These are phyloP conservation scores for Semicossyphus pulcher DNA, from an alignment of 2,113 vertebrate genomes.

Conservation along the genomic window DNA sequence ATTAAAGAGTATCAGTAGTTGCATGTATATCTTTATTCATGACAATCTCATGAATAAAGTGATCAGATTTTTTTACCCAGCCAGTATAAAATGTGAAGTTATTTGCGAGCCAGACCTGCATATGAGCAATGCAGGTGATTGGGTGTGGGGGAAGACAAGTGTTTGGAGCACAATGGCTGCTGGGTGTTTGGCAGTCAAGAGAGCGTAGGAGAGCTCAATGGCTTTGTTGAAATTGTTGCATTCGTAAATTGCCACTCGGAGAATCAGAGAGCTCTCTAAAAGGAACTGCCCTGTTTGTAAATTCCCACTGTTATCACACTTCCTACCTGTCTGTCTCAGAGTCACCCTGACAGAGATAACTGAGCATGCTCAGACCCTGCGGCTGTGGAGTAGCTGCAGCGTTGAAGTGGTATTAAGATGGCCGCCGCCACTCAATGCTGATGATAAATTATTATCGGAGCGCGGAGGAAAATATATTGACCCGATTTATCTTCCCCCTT, in stretches of 20 bases:
- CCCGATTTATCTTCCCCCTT: constrained; percentile 55
- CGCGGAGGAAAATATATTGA: constrained; percentile 62
- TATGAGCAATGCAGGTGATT: constrained; percentile 42
- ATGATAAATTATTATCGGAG: constrained; percentile 56
- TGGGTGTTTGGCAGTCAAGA: constrained; percentile 70
- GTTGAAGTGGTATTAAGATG: constrained; percentile 43
- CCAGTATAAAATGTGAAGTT: constrained; percentile 1
- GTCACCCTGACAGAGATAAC: constrained; percentile 35
- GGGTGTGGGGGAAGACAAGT: constrained; percentile 67
- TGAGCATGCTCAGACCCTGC: constrained; percentile 35
- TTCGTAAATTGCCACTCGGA: constrained; percentile 68
- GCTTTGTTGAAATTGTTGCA: constrained; percentile 65
- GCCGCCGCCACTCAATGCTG: constrained; percentile 16
- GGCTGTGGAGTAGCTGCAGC: not conserved
- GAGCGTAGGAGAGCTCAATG: constrained; percentile 70
- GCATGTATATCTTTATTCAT: too few species aligned
- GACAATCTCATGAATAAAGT: too few species aligned
- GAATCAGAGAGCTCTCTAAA: constrained; percentile 60
- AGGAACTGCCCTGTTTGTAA: constrained; percentile 54
- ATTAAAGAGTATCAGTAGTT: too few species aligned
- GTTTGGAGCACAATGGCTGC: constrained; percentile 59
- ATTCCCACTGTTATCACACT: constrained; percentile 36
- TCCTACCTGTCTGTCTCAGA: constrained; percentile 42
- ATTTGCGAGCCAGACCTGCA: constrained; percentile 7
- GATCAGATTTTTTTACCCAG: not conserved